Evolutionary conservation across 1,140 invertebrate species (phyloP).

Genomic region (Onthophagus taurus): DNA sequence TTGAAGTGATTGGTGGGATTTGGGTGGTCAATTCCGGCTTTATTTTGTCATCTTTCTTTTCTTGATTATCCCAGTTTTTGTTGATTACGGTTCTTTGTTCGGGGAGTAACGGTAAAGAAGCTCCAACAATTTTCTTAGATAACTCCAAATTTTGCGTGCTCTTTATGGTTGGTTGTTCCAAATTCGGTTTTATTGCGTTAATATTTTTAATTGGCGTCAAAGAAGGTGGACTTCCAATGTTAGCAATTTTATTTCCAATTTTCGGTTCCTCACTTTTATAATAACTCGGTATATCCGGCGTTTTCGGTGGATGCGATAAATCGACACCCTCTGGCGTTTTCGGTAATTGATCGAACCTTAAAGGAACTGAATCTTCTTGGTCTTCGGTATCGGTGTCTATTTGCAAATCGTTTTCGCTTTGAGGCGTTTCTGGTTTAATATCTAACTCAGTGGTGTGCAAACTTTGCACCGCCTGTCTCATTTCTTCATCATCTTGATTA

Average conservation of each 20-base stretch:
- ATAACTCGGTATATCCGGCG: slow-evolving; percentile 37
- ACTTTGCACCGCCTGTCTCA: slow-evolving; percentile 67
- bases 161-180: background rate
- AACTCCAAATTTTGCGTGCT: no score
- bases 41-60: slow-evolving; percentile 5
- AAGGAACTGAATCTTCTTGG: slow-evolving; percentile 33
- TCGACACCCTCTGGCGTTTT: slow-evolving; percentile 41
- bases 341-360: slow-evolving; percentile 33
- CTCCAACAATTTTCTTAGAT: no score
- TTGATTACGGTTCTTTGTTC: slow-evolving; percentile 38
- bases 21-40: slow-evolving; percentile 2
- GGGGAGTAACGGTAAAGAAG: slow-evolving; percentile 15
- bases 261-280: slow-evolving; percentile 22
- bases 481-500: slow-evolving; percentile 64
- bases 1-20: background rate
- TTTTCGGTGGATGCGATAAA: slow-evolving; percentile 41
- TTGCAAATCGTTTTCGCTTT: slow-evolving; percentile 73
- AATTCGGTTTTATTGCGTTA: background rate
- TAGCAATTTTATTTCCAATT: slow-evolving; percentile 19
- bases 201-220: slow-evolving; percentile 30
- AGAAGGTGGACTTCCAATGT: slow-evolving; percentile 31
- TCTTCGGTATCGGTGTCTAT: slow-evolving; percentile 83
- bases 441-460: slow-evolving; percentile 62
- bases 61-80: slow-evolving; percentile 33
- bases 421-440: slow-evolving; percentile 72